Evolutionary conservation across 2,888 invertebrate genomes (phyloP), one percentile per base, ranked within the genome.

Genomic region (Tillus elongatus): DNA sequence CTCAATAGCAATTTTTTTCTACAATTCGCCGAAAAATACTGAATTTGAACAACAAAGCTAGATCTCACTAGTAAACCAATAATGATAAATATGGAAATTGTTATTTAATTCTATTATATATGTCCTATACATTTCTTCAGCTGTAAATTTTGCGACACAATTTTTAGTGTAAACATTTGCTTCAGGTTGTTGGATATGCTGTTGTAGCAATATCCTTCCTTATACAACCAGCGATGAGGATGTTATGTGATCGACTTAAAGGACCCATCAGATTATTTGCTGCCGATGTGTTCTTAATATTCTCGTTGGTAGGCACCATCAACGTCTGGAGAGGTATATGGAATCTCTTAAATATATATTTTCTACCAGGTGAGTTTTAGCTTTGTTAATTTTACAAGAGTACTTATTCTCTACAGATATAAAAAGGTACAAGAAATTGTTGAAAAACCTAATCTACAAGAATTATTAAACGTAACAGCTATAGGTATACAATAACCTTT

Each of bases 321-420:
- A 88, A 88, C 61, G 83, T 88, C 8, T 90, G 90, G 90, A 73
- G 90, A 30, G 89, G 88, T 9, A 74, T 89, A 37, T 90, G 90
- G 89, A 81, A 78, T 44, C 63, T 84, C 38, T 69, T 88, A 13
- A 86, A 90, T 62, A 67, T 82, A 24, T 85, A 84, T 63, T 74
- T 89, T 44, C 73, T 83, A 47, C 82, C 86, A 64, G 79, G 83
- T 83, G 57, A 60, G 37, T 38, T 6, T 19, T 29, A 11, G 19
- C 26, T 15, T 33, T 10, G 3, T 15, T 33, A 16, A 15, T 14
- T 35, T 35, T 35, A 10, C 4, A 19, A 9, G 15, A 8, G 4
- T 19, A 4, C 19, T 19, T 19, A n/a, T n/a, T n/a, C n/a, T n/a
- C n/a, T n/a, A n/a, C n/a, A n/a, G n/a, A n/a, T n/a, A n/a, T n/a